Evolutionary conservation across 2,888 invertebrate genomes (phyloP), one percentile per base, ranked within the genome.

Genomic region (Bombylius discolor): DNA sequence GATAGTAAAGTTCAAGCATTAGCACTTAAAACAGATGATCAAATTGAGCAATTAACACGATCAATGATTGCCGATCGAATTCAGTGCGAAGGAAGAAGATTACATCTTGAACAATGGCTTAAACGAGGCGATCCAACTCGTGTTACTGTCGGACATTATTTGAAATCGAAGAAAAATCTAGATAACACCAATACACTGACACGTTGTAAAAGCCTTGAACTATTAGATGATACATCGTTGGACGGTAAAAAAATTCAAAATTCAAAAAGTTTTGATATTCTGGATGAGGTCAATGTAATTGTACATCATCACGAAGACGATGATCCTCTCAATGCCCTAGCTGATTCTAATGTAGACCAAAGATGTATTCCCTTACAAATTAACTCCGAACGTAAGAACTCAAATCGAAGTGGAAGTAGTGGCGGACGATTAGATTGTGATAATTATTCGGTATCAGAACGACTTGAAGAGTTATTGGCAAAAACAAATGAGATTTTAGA

Each of bases 1-100:
- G 88, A 89, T 59, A 82, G 87, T 62, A 85, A 90, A 65, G 89
- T 94, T 1, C 84, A 87, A 6, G 85, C 86, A 64, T 74, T 89
- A 54, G 87, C 89, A 66, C 80, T 82, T 66, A 80, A 81, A 61
- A 87, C 87, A 1, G 81, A 84, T 64, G 84, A 84, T 14, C 83
- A 85, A 68, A 81, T 87, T 63, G 81, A 84, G 5, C 81, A 84
- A 61, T 67, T 87, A 53, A 83, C 84, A 1, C 80, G 68, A 13
- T 68, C 69, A 1, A 70, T 72, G 66, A 66, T 71, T 45, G 69
- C 69, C 45, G 70, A 71, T 61, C 65, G 69, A 5, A 64, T 70
- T 14, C 65, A 69, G 12, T 70, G 70, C 53, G 71, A 72, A 45
- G 82, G 83, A 59, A 77, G 83, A 52, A 82, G 84, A 58, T 74